Evolutionary conservation across 2,888 invertebrate genomes (phyloP).

Genomic region (Sipunculus nudus): DNA sequence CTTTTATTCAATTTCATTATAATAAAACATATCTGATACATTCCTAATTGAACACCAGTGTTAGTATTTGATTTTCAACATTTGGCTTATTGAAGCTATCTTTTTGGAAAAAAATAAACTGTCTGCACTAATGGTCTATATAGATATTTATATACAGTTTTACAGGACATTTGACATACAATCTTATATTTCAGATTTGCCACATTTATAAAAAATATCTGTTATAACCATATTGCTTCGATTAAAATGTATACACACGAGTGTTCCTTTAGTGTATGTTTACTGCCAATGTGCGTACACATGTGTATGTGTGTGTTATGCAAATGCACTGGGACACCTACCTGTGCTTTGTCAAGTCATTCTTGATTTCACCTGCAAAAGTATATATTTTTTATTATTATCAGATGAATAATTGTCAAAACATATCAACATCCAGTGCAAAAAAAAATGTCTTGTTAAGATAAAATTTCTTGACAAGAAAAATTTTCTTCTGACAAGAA

Average conservation of each 20-base stretch:
- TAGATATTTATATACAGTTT: neutral
- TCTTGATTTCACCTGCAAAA: slow-evolving; percentile 83
- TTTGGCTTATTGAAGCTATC: no score
- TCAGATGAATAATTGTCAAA: no score
- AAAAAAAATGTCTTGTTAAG: neutral
- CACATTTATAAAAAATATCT: neutral
- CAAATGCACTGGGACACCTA: slow-evolving; percentile 10
- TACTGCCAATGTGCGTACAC: neutral
- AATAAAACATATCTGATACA: no score
- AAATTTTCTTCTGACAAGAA: no score
- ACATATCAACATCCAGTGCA: no score
- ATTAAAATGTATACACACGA: neutral
- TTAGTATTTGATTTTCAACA: no score
- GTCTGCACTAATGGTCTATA: neutral
- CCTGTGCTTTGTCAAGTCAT: slow-evolving; percentile 72
- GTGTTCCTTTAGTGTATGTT: neutral
- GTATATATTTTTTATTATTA: slow-evolving; percentile 21
- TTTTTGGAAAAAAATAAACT: no score
- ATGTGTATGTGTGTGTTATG: neutral
- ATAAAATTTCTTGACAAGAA: neutral
- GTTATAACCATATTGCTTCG: neutral
- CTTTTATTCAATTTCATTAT: no score
- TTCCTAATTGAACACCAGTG: no score
- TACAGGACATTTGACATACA: no score
- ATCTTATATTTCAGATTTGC: no score